Percentiles rank a stretch among this genome's conserved stretches.
phyloP scores from a whole-genome alignment of 2,113 vertebrate genomes.

The Oncorhynchus gorbuscha region DNA sequence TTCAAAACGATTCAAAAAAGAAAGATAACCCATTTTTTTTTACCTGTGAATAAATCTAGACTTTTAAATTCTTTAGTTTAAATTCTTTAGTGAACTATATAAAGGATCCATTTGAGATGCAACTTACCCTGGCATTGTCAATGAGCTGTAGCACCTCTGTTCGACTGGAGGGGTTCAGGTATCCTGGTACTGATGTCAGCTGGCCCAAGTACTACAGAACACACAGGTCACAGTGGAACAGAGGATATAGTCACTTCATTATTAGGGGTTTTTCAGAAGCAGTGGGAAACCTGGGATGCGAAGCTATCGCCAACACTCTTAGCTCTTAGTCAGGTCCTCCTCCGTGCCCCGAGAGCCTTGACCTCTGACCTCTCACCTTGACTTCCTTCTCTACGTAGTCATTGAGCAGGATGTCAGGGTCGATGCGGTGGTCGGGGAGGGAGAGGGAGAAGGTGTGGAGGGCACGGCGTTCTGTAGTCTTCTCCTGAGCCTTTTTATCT shows the following conservation, averaged over 20 bases:
- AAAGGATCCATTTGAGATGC: not conserved
- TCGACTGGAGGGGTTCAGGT: conserved; percentile 96
- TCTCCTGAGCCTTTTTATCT: conserved; percentile 95
- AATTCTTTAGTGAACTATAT: not conserved
- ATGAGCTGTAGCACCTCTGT: conserved; percentile 93
- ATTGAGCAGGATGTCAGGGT: conserved; percentile 90
- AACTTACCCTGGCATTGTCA: conserved; percentile 91
- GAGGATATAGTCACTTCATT: no score
- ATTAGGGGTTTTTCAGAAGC: no score
- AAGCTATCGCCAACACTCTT: no score
- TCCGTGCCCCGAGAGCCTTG: not conserved
- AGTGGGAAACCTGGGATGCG: no score
- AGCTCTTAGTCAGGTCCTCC: not conserved
- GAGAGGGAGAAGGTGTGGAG: conserved; percentile 89
- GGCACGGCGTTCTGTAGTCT: conserved; percentile 85
- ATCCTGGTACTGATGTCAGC: conserved; percentile 91
- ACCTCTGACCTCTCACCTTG: conserved; percentile 77
- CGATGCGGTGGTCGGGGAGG: conserved; percentile 86
- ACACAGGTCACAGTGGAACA: not conserved
- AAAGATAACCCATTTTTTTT: no score
- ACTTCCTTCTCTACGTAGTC: conserved; percentile 98
- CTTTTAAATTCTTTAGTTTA: not conserved
- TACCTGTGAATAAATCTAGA: not conserved
- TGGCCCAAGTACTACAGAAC: conserved; percentile 88
- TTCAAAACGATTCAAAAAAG: no score